These are phyloP conservation scores for Spea bombifrons DNA, from an alignment of 2,113 vertebrate species.

Conservation along the genomic window DNA sequence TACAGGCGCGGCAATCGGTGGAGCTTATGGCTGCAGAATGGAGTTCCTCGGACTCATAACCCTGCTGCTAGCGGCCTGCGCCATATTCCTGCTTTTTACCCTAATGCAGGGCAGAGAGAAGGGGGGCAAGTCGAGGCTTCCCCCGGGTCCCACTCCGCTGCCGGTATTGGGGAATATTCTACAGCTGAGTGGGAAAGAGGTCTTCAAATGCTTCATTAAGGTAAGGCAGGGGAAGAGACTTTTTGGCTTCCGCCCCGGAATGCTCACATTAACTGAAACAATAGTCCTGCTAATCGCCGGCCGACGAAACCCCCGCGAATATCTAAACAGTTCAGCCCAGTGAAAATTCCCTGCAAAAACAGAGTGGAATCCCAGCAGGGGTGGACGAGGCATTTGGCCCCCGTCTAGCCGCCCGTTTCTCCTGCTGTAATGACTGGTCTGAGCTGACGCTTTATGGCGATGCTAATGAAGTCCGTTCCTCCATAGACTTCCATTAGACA, in stretches of 20 bases:
- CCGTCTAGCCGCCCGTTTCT: too few species aligned
- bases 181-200: conserved; percentile 48
- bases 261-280: too few species aligned
- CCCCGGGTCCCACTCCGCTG: conserved; percentile 37
- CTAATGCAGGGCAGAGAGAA: not conserved
- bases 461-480: too few species aligned
- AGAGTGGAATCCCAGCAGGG: too few species aligned
- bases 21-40: conserved; percentile 4
- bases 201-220: conserved; percentile 53
- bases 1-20: not conserved
- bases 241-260: not conserved
- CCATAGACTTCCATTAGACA: too few species aligned
- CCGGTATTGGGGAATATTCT: conserved; percentile 49
- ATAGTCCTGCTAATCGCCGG: too few species aligned
- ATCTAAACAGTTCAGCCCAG: too few species aligned
- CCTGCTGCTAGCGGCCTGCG: conserved; percentile 4
- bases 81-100: not conserved
- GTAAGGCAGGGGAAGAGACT: conserved; percentile 9
- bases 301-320: too few species aligned
- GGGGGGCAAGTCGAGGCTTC: conserved; percentile 1
- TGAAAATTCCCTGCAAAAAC: too few species aligned
- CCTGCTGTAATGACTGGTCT: too few species aligned
- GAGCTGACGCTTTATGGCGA: too few species aligned
- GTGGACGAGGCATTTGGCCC: too few species aligned
- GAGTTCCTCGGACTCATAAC: conserved; percentile 20